phyloP scores from a whole-genome alignment of 2,113 vertebrate species.

The Odontophorus gujanensis region DNA sequence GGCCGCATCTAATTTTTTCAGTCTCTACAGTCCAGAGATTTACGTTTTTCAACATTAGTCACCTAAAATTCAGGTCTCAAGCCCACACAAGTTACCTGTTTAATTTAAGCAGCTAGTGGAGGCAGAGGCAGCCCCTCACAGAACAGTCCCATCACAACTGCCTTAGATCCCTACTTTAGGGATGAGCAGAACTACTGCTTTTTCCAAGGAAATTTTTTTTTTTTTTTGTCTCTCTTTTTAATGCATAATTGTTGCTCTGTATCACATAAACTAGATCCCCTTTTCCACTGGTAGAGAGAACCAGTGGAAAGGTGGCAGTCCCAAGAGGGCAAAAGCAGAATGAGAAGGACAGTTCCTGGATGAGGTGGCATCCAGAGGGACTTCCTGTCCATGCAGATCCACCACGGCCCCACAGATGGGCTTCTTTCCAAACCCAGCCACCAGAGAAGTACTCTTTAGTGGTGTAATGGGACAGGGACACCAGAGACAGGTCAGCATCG shows the following conservation, averaged over 20 bases:
- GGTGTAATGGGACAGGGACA: neutral
- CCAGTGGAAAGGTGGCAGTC: neutral
- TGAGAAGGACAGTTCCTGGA: neutral
- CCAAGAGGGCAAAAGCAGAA: neutral
- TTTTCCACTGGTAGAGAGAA: neutral
- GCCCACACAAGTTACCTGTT: fast-evolving
- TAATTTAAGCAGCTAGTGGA: neutral
- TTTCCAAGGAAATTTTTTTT: no score
- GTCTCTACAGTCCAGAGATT: neutral
- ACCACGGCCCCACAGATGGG: fast-evolving
- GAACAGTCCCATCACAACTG: neutral
- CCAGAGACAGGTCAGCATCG: neutral
- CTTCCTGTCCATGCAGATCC: neutral
- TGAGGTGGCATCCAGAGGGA: neutral
- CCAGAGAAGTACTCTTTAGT: neutral
- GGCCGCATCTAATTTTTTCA: neutral
- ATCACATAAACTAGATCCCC: neutral
- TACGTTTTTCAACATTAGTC: neutral
- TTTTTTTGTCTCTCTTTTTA: neutral
- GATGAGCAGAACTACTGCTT: neutral
- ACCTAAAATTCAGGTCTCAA: neutral
- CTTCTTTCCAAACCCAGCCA: neutral
- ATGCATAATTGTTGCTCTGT: neutral
- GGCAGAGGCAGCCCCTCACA: neutral
- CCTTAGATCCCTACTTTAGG: neutral